These are phyloP conservation scores for Lithobius niger DNA, from an alignment of 1,140 invertebrate species.

Conservation along the genomic window DNA sequence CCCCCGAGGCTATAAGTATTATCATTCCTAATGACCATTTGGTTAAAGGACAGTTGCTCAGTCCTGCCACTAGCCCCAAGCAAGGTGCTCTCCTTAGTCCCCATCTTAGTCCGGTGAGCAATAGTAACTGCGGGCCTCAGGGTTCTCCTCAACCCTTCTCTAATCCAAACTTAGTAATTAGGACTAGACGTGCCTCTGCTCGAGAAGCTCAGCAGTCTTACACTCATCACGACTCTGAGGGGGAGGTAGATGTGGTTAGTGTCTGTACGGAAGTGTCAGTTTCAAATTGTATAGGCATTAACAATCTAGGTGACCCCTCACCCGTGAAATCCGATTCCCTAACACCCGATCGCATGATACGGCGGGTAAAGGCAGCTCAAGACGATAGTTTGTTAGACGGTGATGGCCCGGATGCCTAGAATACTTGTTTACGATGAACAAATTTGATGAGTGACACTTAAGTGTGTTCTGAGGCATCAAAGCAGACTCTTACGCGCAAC, in stretches of 20 bases:
- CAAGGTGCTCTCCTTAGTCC: background rate
- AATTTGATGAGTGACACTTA: too few species aligned
- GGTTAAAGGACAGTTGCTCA: background rate
- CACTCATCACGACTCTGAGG: slow-evolving; percentile 3
- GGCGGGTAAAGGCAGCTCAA: background rate
- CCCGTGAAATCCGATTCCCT: too few species aligned
- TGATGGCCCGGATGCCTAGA: too few species aligned
- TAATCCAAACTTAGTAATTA: slow-evolving; percentile 38
- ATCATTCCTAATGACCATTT: background rate
- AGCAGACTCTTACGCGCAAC: too few species aligned
- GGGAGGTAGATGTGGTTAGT: slow-evolving; percentile 10
- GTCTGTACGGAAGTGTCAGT: background rate
- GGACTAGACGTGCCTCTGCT: slow-evolving; percentile 34
- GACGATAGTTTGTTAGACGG: too few species aligned
- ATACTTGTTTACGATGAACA: too few species aligned
- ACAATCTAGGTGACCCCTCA: too few species aligned
- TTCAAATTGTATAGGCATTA: too few species aligned
- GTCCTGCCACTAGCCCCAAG: background rate
- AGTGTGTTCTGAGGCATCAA: too few species aligned
- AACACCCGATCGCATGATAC: background rate
- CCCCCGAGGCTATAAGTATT: background rate
- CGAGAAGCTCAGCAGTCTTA: slow-evolving; percentile 16
- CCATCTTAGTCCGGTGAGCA: background rate
- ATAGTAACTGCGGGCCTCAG: background rate
- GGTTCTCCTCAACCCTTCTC: slow-evolving; percentile 30